These are phyloP conservation scores for Poecile atricapillus DNA, from an alignment of 2,113 vertebrate genomes.

Conservation along the genomic window DNA sequence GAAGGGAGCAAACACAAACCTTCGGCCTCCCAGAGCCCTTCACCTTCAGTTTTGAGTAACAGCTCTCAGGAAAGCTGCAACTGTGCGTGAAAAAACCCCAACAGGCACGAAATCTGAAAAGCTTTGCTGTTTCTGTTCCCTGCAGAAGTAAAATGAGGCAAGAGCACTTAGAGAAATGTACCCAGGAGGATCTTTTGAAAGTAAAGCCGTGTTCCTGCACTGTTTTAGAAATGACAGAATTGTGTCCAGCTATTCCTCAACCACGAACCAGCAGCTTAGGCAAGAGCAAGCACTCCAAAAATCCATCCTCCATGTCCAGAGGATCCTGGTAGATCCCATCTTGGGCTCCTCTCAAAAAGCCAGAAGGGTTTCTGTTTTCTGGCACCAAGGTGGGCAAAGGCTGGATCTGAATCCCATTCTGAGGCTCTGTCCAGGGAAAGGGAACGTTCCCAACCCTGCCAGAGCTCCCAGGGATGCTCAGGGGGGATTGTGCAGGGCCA, in stretches of 20 bases:
- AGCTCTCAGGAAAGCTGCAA: neutral
- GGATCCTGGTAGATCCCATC: fast-evolving
- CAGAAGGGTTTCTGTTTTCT: neutral
- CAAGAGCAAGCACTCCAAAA: neutral
- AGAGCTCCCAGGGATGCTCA: neutral
- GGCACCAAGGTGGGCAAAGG: fast-evolving
- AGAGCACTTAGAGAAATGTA: neutral
- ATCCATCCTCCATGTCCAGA: fast-evolving
- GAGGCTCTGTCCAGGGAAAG: neutral
- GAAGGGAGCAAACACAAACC: neutral
- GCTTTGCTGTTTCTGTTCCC: neutral
- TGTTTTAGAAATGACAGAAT: neutral
- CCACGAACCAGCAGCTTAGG: neutral
- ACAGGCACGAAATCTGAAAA: neutral
- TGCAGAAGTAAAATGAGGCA: neutral
- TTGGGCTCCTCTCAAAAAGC: neutral
- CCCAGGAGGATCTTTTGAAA: fast-evolving
- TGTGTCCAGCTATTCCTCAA: fast-evolving
- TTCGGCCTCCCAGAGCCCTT: neutral
- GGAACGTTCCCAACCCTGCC: fast-evolving
- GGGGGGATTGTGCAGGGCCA: neutral
- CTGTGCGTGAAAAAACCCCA: neutral
- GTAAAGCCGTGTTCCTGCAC: fast-evolving
- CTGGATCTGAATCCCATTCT: neutral
- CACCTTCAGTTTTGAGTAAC: fast-evolving